Evolutionary conservation across 2,797 vertebrate genomes (phyloP).

Genomic region (Gadopsis bispinosus): DNA sequence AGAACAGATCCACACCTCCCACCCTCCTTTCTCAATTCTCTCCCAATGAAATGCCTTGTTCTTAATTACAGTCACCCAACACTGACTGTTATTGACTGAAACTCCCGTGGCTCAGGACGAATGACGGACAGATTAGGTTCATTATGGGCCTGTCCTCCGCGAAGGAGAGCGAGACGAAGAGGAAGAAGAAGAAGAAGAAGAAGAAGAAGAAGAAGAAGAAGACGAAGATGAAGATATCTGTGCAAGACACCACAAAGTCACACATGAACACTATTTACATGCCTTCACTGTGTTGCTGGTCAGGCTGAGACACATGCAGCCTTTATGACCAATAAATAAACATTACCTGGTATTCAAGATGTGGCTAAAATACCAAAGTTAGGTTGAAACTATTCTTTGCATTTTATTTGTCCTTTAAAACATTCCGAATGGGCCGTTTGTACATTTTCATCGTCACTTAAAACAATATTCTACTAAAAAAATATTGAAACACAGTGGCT

Average conservation of each 20-base stretch:
- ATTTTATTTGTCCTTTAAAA: slow-evolving; percentile 7
- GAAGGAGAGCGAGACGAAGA: slow-evolving; percentile 61
- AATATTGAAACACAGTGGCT: background rate
- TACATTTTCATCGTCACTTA: background rate
- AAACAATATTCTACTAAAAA: background rate
- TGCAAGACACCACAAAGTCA: slow-evolving; percentile 61
- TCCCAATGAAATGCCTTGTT: slow-evolving; percentile 80
- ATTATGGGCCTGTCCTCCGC: slow-evolving; percentile 79
- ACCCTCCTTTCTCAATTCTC: slow-evolving; percentile 71
- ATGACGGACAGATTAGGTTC: slow-evolving; percentile 82
- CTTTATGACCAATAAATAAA: background rate
- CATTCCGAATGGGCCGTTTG: background rate
- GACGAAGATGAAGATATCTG: background rate
- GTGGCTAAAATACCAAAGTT: background rate
- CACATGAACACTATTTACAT: slow-evolving; percentile 42
- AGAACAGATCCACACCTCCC: slow-evolving; percentile 68
- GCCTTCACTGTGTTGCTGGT: slow-evolving; percentile 18
- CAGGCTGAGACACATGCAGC: background rate
- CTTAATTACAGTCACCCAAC: slow-evolving; percentile 85
- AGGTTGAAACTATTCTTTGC: background rate
- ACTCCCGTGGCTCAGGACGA: slow-evolving; percentile 76
- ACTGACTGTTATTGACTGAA: slow-evolving; percentile 86
- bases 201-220: slow-evolving; percentile 12
- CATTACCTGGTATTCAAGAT: background rate
- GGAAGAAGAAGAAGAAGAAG: slow-evolving; percentile 10